Conservation (phyloP, 23 tunicate genomes). For the Oikopleura vanhoeffeni region DNA sequence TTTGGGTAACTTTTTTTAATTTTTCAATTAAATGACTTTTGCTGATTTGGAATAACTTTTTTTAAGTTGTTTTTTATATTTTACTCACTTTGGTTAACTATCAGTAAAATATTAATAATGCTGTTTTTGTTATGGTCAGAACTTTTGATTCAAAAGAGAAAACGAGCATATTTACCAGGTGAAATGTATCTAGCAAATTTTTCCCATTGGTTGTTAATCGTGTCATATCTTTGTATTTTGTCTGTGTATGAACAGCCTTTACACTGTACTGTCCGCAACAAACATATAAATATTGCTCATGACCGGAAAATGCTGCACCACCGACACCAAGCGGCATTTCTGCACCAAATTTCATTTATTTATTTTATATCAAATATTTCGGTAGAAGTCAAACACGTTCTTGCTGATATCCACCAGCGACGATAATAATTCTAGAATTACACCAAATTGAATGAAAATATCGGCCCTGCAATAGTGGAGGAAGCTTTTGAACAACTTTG, state of each 20-base stretch:
- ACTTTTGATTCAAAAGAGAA: too few relatives aligned
- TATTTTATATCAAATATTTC: background rate
- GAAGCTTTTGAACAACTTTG: too few relatives aligned
- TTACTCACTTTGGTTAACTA: too few relatives aligned
- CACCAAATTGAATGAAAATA: background rate
- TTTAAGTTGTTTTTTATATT: too few relatives aligned
- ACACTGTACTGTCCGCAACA: slow-evolving; percentile 16
- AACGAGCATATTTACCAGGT: background rate
- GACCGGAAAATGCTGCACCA: background rate
- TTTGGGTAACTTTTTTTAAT: too few relatives aligned
- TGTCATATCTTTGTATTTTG: background rate
- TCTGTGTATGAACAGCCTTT: background rate
- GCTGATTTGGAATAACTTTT: too few relatives aligned
- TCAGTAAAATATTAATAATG: too few relatives aligned
- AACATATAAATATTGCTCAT: background rate
- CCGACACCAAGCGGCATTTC: slow-evolving; percentile 1
- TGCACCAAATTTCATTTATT: background rate
- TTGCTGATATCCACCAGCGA: slow-evolving; percentile 7
- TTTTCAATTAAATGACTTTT: too few relatives aligned
- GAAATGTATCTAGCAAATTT: background rate
- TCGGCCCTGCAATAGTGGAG: too few relatives aligned
- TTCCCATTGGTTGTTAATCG: background rate
- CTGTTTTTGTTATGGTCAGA: too few relatives aligned
- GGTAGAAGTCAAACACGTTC: background rate
- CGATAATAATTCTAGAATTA: background rate